A percentile compares a stretch with the other conserved stretches of the same genome.
Evolutionary conservation across 1,140 invertebrate species (phyloP).

Genomic region (Drosophila tsacasi): DNA sequence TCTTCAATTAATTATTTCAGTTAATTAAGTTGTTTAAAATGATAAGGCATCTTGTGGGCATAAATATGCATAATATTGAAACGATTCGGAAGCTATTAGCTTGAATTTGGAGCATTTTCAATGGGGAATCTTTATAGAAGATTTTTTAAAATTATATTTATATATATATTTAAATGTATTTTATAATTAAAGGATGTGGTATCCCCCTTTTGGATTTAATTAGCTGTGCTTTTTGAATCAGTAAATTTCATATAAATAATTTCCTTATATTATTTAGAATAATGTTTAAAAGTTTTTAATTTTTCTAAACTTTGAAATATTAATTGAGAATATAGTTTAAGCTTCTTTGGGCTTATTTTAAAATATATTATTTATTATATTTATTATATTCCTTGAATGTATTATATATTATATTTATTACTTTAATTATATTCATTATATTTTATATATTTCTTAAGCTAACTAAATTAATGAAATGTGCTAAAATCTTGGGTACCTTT

Average conservation of each 20-base stretch:
- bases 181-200: background rate
- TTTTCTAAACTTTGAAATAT: background rate
- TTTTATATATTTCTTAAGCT: background rate
- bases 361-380: background rate
- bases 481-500: background rate
- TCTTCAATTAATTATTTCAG: conserved; percentile 16
- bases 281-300: background rate
- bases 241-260: background rate
- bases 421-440: background rate
- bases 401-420: background rate
- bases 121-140: no score
- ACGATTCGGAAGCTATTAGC: background rate
- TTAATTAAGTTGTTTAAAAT: conserved; percentile 16
- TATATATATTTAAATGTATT: background rate
- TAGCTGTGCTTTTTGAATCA: background rate
- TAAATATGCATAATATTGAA: conserved; percentile 20
- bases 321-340: background rate
- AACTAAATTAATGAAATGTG: conserved; percentile 3
- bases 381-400: background rate
- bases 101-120: conserved; percentile 11
- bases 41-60: conserved; percentile 6
- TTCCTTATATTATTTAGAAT: background rate
- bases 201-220: background rate
- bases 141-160: background rate
- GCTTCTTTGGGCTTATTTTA: background rate